These are phyloP conservation scores for Sanderia malayensis DNA, from an alignment of 30 jellyfish, hydroid and myxozoan species.

Conservation along the genomic window DNA sequence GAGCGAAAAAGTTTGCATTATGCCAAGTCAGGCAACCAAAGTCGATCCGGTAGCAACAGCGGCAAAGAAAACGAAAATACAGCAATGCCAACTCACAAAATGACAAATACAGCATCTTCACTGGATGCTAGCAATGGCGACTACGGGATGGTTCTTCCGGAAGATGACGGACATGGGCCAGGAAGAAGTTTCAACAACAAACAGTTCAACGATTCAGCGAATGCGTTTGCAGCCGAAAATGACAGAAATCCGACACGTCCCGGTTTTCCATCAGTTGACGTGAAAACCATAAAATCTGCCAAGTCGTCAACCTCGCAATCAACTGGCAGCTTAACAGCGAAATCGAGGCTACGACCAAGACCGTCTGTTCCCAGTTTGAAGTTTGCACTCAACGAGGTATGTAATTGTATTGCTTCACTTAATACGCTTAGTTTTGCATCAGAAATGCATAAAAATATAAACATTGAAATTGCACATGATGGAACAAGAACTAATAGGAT, in stretches of 20 bases:
- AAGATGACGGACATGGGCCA: background rate
- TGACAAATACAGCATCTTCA: no score
- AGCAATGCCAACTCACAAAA: no score
- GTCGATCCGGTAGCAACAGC: background rate
- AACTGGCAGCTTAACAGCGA: constrained; percentile 10
- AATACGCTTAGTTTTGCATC: no score
- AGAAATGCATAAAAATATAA: no score
- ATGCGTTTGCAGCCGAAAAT: background rate
- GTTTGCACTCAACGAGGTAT: constrained; percentile 51
- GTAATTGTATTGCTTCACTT: background rate
- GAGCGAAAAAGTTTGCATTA: background rate
- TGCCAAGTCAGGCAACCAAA: background rate
- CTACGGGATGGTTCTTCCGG: background rate
- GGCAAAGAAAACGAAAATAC: no score
- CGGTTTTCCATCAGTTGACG: constrained; percentile 1
- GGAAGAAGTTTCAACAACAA: background rate
- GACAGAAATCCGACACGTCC: background rate
- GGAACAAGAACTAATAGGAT: no score
- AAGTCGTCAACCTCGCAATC: no score
- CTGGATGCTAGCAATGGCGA: background rate
- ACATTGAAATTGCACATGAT: no score
- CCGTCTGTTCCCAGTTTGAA: constrained; percentile 55
- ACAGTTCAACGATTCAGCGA: background rate
- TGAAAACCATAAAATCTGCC: background rate
- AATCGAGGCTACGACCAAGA: constrained; percentile 19